Conservation (phyloP, 2,113 vertebrate species). For the Passer montanus region DNA sequence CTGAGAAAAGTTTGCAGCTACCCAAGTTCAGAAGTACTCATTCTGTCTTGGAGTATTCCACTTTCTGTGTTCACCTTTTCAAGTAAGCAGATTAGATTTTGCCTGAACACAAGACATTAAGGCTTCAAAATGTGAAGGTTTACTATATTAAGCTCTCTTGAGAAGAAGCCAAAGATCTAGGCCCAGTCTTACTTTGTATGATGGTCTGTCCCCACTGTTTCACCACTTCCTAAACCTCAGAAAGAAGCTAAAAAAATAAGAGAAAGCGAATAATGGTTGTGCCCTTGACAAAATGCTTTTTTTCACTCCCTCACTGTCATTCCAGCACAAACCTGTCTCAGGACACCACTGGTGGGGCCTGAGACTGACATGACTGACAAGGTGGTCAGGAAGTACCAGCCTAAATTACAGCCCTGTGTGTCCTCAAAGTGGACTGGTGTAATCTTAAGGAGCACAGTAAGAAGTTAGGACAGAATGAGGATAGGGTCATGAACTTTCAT, state of each 20-base stretch:
- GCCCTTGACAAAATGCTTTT: neutral
- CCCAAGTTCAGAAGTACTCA: neutral
- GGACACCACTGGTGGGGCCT: neutral
- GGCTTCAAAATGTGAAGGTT: neutral
- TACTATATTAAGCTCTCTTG: neutral
- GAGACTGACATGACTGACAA: neutral
- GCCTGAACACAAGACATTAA: neutral
- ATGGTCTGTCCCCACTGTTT: neutral
- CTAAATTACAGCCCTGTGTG: neutral
- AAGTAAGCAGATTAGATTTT: conserved; percentile 28
- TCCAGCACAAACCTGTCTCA: fast-evolving
- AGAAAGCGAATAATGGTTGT: neutral
- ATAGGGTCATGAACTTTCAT: neutral
- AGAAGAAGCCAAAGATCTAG: neutral
- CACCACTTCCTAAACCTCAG: neutral
- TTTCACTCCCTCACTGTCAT: neutral
- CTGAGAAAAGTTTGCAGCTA: neutral
- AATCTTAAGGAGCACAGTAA: neutral
- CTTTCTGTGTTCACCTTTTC: neutral
- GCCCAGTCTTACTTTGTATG: neutral
- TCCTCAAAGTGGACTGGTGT: too few species aligned
- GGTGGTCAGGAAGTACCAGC: neutral
- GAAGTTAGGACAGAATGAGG: neutral
- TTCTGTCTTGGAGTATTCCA: neutral
- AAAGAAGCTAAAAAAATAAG: neutral